Evolutionary conservation across 1,140 invertebrate species (phyloP).

Genomic region (Drosophila sucinea): DNA sequence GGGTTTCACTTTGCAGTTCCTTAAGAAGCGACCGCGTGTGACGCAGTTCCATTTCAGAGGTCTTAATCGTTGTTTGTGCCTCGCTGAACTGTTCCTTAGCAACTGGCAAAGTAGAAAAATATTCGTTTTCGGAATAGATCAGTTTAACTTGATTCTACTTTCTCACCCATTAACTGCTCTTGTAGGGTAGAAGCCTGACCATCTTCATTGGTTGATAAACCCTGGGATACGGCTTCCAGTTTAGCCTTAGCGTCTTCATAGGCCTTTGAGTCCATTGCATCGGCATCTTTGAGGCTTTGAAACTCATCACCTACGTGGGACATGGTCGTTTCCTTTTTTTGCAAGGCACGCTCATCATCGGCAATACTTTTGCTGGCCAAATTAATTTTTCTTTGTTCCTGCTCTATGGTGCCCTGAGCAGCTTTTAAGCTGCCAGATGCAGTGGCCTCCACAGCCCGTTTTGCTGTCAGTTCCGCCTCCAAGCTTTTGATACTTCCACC

Average conservation of each 20-base stretch:
- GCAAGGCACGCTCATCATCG: conserved; percentile 89
- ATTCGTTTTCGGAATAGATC: neutral
- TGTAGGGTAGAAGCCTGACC: conserved; percentile 93
- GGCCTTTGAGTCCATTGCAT: conserved; percentile 87
- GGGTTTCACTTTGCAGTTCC: conserved; percentile 88
- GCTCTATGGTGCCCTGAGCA: conserved; percentile 88
- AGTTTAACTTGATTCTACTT: neutral
- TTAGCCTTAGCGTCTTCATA: conserved; percentile 90
- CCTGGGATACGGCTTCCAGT: conserved; percentile 92
- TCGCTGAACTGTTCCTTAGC: conserved; percentile 90
- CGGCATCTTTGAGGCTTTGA: conserved; percentile 88
- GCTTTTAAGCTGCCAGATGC: conserved; percentile 87
- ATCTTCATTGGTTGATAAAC: conserved; percentile 90
- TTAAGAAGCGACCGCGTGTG: conserved; percentile 88
- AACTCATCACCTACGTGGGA: conserved; percentile 88
- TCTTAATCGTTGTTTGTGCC: conserved; percentile 91
- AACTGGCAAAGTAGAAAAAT: conserved; percentile 83
- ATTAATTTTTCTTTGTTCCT: conserved; percentile 88
- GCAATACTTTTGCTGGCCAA: conserved; percentile 88
- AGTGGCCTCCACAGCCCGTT: conserved; percentile 88
- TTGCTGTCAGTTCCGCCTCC: conserved; percentile 87
- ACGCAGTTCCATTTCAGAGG: conserved; percentile 90
- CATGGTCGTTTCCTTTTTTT: conserved; percentile 87
- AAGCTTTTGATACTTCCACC: conserved; percentile 87
- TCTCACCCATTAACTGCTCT: conserved; percentile 92